Conservation (phyloP, 2,888 invertebrate genomes). For the Parnassius apollo region DNA sequence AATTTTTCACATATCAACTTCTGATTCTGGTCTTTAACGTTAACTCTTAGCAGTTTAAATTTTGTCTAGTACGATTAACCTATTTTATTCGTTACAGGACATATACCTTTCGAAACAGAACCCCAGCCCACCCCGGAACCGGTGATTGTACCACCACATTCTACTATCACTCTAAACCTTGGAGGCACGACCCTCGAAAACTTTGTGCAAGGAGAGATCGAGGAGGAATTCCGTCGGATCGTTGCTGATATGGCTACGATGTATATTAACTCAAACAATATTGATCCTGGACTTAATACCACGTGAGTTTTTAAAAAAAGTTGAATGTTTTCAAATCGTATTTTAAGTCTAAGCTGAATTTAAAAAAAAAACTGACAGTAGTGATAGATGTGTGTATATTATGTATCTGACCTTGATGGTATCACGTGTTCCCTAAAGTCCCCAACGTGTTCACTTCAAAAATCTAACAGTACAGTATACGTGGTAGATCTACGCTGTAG, state of each 20-base stretch:
- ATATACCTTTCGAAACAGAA: constrained; percentile 28
- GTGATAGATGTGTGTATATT: too few relatives aligned
- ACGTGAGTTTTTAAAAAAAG: constrained; percentile 53
- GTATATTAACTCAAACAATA: constrained; percentile 54
- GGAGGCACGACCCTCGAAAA: constrained; percentile 46
- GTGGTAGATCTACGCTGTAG: too few relatives aligned
- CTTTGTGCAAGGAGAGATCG: constrained; percentile 41
- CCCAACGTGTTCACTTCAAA: too few relatives aligned
- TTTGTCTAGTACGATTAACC: not conserved
- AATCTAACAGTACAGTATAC: too few relatives aligned
- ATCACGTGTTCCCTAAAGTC: too few relatives aligned
- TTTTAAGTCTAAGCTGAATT: too few relatives aligned
- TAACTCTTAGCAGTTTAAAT: too few relatives aligned
- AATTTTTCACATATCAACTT: too few relatives aligned
- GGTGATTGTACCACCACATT: constrained; percentile 40
- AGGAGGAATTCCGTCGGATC: constrained; percentile 51
- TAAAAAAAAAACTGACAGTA: too few relatives aligned
- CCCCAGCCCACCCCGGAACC: constrained; percentile 47
- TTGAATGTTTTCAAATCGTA: too few relatives aligned
- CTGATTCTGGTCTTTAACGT: too few relatives aligned
- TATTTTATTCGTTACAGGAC: constrained; percentile 8
- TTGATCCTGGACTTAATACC: constrained; percentile 55
- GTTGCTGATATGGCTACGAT: constrained; percentile 66
- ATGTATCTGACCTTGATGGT: too few relatives aligned
- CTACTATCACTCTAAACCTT: constrained; percentile 51